Percentiles rank a stretch among this genome's conserved stretches.
Evolutionary conservation across 2,113 vertebrate species (phyloP).

Genomic region (Zosterops hypoxanthus): DNA sequence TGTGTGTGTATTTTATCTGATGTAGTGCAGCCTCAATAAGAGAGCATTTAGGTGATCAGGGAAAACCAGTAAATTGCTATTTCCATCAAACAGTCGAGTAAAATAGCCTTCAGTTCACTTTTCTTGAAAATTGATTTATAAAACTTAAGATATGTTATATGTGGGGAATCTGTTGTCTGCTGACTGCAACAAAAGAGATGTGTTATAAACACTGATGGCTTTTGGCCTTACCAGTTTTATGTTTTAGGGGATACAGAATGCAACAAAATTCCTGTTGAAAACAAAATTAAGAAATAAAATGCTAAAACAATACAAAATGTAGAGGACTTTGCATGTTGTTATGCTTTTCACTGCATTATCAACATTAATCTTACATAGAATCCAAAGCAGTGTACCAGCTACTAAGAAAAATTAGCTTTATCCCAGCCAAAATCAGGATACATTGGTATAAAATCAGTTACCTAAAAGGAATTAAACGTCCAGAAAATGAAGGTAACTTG

Average conservation of each 20-base stretch:
- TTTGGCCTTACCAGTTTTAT: background rate
- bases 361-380: background rate
- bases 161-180: background rate
- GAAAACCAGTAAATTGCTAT: background rate
- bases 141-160: background rate
- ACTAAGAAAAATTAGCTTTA: background rate
- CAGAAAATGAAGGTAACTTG: background rate
- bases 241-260: background rate
- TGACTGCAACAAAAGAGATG: background rate
- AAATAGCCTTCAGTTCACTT: background rate
- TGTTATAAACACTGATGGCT: background rate
- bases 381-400: background rate
- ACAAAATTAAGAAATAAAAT: background rate
- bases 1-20: background rate
- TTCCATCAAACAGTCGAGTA: background rate
- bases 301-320: background rate
- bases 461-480: background rate
- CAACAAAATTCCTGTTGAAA: background rate
- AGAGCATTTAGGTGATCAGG: background rate
- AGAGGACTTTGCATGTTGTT: background rate
- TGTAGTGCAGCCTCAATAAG: background rate
- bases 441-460: background rate
- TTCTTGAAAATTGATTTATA: background rate
- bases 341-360: background rate
- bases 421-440: background rate